phyloP scores from a whole-genome alignment of 2,888 invertebrate species.

The Lutraria lutraria region DNA sequence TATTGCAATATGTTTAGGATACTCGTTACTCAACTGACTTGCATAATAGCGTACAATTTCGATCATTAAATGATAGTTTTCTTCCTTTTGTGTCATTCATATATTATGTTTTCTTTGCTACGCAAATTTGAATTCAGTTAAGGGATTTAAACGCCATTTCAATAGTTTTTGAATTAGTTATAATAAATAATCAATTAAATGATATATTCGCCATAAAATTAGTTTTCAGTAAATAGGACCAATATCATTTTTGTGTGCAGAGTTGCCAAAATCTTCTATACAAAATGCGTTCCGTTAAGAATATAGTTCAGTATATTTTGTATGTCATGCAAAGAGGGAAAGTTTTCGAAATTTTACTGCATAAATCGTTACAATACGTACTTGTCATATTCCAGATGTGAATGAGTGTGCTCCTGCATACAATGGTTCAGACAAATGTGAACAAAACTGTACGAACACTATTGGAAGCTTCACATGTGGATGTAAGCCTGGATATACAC shows the following conservation, averaged over 20 bases:
- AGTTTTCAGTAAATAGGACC: background rate
- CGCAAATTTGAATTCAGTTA: too few relatives aligned
- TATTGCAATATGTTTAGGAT: background rate
- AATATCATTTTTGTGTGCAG: background rate
- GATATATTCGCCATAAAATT: too few relatives aligned
- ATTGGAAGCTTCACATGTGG: constrained; percentile 19
- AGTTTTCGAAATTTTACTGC: background rate
- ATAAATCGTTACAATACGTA: background rate
- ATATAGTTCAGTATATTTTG: too few relatives aligned
- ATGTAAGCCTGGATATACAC: constrained; percentile 16
- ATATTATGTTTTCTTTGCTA: too few relatives aligned
- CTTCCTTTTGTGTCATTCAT: too few relatives aligned
- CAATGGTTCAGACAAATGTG: background rate
- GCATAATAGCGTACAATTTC: too few relatives aligned
- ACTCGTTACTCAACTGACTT: background rate
- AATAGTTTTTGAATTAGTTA: too few relatives aligned
- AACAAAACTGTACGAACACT: constrained; percentile 24
- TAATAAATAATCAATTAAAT: too few relatives aligned
- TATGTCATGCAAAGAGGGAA: too few relatives aligned
- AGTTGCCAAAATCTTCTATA: too few relatives aligned
- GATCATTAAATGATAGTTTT: background rate
- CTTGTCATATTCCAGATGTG: constrained; percentile 20
- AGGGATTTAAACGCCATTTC: too few relatives aligned
- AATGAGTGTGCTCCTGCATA: constrained; percentile 20
- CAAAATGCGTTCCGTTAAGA: too few relatives aligned